phyloP scores from a whole-genome alignment of 23 tunicate genomes.

The Trididemnum clinides region DNA sequence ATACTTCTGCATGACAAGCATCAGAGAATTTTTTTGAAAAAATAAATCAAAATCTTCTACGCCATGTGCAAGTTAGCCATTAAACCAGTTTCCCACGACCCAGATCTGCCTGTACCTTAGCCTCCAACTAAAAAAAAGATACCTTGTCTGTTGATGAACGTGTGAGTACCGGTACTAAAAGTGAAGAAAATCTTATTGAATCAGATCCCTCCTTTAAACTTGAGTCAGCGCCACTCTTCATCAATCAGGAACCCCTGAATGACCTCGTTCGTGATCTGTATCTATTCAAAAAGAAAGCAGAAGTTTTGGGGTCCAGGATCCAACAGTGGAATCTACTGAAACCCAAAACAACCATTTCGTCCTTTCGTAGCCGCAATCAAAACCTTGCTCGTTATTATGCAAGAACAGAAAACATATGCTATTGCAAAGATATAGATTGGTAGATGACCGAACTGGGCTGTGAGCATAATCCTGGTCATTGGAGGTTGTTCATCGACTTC shows the following conservation, averaged over 20 bases:
- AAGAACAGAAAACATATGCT: conserved; percentile 16
- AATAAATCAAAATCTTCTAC: conserved; percentile 4
- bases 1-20: no score
- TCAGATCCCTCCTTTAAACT: conserved; percentile 11
- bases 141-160: conserved; percentile 17
- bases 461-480: conserved; percentile 45
- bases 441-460: conserved; percentile 35
- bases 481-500: conserved; percentile 50
- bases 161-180: background rate
- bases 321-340: conserved; percentile 42
- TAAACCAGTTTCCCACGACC: conserved; percentile 18
- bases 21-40: no score
- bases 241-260: conserved; percentile 37
- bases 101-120: conserved; percentile 2
- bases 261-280: conserved; percentile 32
- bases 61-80: conserved; percentile 17
- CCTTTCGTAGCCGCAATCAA: conserved; percentile 13
- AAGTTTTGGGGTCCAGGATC: conserved; percentile 41
- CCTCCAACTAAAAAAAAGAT: conserved; percentile 17
- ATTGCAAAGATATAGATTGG: background rate
- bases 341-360: conserved; percentile 38
- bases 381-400: conserved; percentile 23
- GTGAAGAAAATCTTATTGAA: conserved; percentile 20
- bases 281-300: conserved; percentile 44
- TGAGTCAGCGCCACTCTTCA: conserved; percentile 7